Evolutionary conservation across 2,797 vertebrate species (phyloP).

Genomic region (Syngnathus rostellatus): DNA sequence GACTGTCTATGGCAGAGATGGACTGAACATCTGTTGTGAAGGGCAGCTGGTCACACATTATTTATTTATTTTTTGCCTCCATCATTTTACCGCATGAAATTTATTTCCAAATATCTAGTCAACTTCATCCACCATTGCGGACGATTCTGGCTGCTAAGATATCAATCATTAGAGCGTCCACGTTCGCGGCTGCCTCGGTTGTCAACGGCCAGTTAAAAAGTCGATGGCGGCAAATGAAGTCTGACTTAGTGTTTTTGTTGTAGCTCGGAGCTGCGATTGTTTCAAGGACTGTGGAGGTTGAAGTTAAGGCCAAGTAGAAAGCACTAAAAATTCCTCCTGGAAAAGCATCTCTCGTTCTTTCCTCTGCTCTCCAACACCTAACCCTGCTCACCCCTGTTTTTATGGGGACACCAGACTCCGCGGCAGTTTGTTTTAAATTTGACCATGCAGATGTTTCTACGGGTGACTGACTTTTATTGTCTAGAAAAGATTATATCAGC

Average conservation of each 20-base stretch:
- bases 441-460: conserved; percentile 95
- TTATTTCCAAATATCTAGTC: not conserved
- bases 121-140: not conserved
- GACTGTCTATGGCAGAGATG: too few species aligned
- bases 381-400: conserved; percentile 60
- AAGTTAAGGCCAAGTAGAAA: conserved; percentile 49
- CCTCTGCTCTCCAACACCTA: conserved; percentile 4
- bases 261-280: conserved; percentile 32
- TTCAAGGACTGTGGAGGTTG: conserved; percentile 28
- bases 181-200: conserved; percentile 28
- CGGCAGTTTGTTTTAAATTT: conserved; percentile 97
- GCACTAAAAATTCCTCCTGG: conserved; percentile 46
- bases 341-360: conserved; percentile 15
- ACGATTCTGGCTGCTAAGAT: conserved; percentile 6
- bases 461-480: conserved; percentile 98
- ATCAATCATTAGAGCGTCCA: conserved; percentile 12
- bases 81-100: too few species aligned
- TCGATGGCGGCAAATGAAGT: conserved; percentile 38
- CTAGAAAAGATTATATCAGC: conserved; percentile 99
- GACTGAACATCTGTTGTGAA: too few species aligned
- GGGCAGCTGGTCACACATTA: too few species aligned
- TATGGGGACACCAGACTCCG: conserved; percentile 90
- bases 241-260: conserved; percentile 28
- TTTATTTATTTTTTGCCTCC: too few species aligned
- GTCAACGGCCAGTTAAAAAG: conserved; percentile 42